Conservation (phyloP, 1,140 invertebrate species). For the Acyrthosiphon pisum region DNA sequence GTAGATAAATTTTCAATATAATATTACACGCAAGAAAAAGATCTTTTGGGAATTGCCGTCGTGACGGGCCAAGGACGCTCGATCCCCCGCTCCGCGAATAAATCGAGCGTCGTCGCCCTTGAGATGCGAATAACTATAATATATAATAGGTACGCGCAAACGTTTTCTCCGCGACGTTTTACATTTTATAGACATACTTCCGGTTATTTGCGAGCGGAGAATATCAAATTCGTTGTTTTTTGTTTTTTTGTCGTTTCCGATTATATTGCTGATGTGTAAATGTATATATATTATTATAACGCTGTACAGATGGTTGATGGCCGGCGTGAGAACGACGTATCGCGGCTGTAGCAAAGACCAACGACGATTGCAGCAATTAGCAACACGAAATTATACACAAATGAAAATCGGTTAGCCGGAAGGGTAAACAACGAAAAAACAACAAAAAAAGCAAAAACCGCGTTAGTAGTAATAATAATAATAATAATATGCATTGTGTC, state of each 20-base stretch:
- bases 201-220: background rate
- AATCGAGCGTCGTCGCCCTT: background rate
- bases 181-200: background rate
- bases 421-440: slow-evolving; percentile 25
- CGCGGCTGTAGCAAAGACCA: background rate
- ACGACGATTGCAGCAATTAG: slow-evolving; percentile 47
- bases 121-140: slow-evolving; percentile 3
- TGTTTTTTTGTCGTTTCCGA: background rate
- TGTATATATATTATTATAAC: background rate
- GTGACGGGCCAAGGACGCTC: background rate
- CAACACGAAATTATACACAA: slow-evolving; percentile 53
- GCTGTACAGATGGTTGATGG: slow-evolving; percentile 24
- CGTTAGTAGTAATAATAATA: slow-evolving; percentile 9
- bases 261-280: background rate
- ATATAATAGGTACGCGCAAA: background rate
- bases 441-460: background rate
- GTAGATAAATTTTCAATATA: background rate
- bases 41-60: slow-evolving; percentile 27
- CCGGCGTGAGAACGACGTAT: slow-evolving; percentile 39
- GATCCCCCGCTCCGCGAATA: background rate
- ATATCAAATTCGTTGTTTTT: slow-evolving; percentile 10
- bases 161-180: background rate
- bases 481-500: slow-evolving; percentile 19
- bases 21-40: background rate
- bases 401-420: slow-evolving; percentile 42